phyloP scores from a whole-genome alignment of 2,888 invertebrate genomes.

The Argyra leucocephala region DNA sequence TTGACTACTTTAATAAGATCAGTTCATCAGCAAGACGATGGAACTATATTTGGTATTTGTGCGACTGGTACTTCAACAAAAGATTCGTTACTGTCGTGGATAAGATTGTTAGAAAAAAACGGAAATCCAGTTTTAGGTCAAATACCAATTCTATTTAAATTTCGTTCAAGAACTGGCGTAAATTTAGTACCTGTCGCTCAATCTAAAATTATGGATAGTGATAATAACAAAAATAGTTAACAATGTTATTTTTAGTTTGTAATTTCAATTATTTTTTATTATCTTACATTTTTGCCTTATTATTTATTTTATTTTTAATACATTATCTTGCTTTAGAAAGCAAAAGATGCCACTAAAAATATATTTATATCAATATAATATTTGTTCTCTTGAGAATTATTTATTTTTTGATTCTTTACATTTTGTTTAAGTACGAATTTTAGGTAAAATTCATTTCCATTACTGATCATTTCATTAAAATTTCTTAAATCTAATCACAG shows the following conservation, averaged over 20 bases:
- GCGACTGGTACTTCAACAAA: conserved; percentile 84
- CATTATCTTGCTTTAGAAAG: not conserved
- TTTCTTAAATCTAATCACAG: conserved; percentile 3
- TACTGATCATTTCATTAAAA: not conserved
- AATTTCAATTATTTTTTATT: not conserved
- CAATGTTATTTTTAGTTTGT: not conserved
- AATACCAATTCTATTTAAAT: conserved; percentile 77
- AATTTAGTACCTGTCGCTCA: conserved; percentile 20
- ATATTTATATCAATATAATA: not conserved
- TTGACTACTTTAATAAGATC: conserved; percentile 49
- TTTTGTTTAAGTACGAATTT: not conserved
- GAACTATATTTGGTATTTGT: conserved; percentile 75
- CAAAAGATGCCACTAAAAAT: not conserved
- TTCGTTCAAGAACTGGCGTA: conserved; percentile 49
- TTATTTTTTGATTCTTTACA: not conserved
- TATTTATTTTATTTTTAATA: not conserved
- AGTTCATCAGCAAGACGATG: conserved; percentile 89
- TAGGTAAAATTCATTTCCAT: not conserved
- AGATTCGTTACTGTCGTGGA: conserved; percentile 88
- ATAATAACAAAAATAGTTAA: not conserved
- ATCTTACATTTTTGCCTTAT: not conserved
- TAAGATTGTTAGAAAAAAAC: conserved; percentile 65
- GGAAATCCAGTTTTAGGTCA: conserved; percentile 62
- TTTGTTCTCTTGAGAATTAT: not conserved
- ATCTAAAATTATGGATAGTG: not conserved